phyloP scores from a whole-genome alignment of 2,888 invertebrate genomes.

The Drosophila monieri region DNA sequence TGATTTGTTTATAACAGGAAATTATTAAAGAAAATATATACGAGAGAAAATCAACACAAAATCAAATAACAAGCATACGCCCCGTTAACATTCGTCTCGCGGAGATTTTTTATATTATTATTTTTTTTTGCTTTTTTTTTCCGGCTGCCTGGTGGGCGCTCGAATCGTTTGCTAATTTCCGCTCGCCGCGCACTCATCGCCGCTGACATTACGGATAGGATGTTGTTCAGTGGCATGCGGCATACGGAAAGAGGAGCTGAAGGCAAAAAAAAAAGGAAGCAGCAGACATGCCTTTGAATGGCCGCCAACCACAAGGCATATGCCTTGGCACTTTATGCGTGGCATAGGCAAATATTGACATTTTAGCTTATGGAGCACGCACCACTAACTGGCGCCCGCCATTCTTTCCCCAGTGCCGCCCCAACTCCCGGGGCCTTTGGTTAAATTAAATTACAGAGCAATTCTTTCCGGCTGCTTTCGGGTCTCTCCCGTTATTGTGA shows the following conservation, averaged over 20 bases:
- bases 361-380: constrained; percentile 73
- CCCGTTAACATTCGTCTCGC: constrained; percentile 27
- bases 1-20: constrained; percentile 77
- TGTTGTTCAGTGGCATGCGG: constrained; percentile 39
- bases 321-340: constrained; percentile 66
- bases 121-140: not conserved
- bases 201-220: constrained; percentile 50
- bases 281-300: constrained; percentile 52
- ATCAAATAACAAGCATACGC: constrained; percentile 67
- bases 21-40: constrained; percentile 70
- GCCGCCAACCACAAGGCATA: constrained; percentile 55
- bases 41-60: constrained; percentile 48
- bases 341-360: constrained; percentile 77
- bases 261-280: constrained; percentile 22
- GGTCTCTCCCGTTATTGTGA: constrained; percentile 52
- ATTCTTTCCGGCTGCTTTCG: constrained; percentile 71
- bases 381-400: constrained; percentile 62
- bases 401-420: constrained; percentile 27
- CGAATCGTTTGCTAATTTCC: constrained; percentile 79
- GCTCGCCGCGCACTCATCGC: constrained; percentile 56
- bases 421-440: constrained; percentile 44
- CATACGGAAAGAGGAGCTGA: constrained; percentile 17
- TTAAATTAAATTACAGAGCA: constrained; percentile 77
- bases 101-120: constrained; percentile 20
- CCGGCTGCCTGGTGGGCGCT: constrained; percentile 18